phyloP scores from a whole-genome alignment of 2,797 vertebrate species.

The Hydrophis major region DNA sequence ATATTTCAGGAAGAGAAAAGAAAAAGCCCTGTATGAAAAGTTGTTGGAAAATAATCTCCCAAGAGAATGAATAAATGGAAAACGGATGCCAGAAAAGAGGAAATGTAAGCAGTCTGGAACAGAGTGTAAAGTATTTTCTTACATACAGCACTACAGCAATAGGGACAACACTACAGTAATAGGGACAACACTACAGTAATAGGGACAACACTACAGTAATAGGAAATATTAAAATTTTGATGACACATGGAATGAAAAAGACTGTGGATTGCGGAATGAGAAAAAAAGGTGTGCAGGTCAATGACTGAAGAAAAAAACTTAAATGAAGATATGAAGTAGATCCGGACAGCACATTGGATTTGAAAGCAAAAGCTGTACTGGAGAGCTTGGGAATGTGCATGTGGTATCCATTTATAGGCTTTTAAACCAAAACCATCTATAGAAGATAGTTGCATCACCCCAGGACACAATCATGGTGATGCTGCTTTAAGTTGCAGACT shows the following conservation, averaged over 20 bases:
- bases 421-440: neutral
- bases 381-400: neutral
- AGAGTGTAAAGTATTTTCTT: neutral
- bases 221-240: neutral
- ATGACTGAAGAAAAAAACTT: neutral
- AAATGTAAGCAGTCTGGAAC: neutral
- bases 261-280: neutral
- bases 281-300: neutral
- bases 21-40: neutral
- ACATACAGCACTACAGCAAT: neutral
- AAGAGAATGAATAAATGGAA: neutral
- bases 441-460: neutral
- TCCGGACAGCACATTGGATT: neutral
- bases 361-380: neutral
- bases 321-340: neutral
- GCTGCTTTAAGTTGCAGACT: neutral
- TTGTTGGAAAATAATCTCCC: neutral
- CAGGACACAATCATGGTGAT: neutral
- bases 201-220: neutral
- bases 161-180: neutral
- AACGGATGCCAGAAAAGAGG: neutral
- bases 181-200: neutral
- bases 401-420: neutral
- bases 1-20: neutral
- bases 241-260: neutral